Conservation (phyloP, 2,113 vertebrate genomes). For the Siniperca chuatsi region DNA sequence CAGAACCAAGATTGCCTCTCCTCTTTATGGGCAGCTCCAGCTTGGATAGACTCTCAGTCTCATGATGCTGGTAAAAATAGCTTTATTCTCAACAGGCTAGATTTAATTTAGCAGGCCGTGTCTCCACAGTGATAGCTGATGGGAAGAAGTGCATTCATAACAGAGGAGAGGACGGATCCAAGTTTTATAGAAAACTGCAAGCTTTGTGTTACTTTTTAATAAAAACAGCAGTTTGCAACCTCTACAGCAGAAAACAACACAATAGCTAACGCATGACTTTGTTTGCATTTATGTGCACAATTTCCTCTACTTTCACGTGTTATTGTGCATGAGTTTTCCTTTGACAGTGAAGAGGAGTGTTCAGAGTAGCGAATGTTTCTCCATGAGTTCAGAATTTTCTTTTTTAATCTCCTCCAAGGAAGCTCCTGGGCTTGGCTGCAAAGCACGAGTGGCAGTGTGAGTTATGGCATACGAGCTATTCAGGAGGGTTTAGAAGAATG, state of each 20-base stretch:
- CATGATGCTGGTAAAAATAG: slow-evolving; percentile 83
- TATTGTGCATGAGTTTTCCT: slow-evolving; percentile 44
- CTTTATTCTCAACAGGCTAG: slow-evolving; percentile 77
- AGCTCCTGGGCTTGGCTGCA: slow-evolving; percentile 71
- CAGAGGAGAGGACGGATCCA: slow-evolving; percentile 24
- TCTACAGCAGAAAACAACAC: slow-evolving; percentile 6
- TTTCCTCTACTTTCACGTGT: slow-evolving; percentile 18
- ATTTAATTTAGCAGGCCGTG: slow-evolving; percentile 79
- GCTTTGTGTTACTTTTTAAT: slow-evolving; percentile 18
- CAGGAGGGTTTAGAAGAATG: slow-evolving; percentile 47
- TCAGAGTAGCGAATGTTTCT: slow-evolving; percentile 60
- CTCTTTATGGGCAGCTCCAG: slow-evolving; percentile 76
- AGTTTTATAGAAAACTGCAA: slow-evolving; percentile 22
- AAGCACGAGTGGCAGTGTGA: slow-evolving; percentile 78
- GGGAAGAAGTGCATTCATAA: slow-evolving; percentile 51
- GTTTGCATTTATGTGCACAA: slow-evolving; percentile 44
- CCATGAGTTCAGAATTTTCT: slow-evolving; percentile 68
- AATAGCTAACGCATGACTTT: neutral
- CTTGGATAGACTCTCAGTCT: slow-evolving; percentile 80
- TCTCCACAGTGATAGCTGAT: slow-evolving; percentile 63
- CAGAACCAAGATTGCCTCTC: slow-evolving; percentile 78
- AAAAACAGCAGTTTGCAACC: slow-evolving; percentile 10
- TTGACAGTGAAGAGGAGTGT: slow-evolving; percentile 63
- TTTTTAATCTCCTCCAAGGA: slow-evolving; percentile 76
- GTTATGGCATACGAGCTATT: slow-evolving; percentile 71